A percentile compares a stretch with the other conserved stretches of the same genome.
These are phyloP conservation scores for Drosophila barbarae DNA, from an alignment of 2,888 invertebrate species.

Conservation along the genomic window DNA sequence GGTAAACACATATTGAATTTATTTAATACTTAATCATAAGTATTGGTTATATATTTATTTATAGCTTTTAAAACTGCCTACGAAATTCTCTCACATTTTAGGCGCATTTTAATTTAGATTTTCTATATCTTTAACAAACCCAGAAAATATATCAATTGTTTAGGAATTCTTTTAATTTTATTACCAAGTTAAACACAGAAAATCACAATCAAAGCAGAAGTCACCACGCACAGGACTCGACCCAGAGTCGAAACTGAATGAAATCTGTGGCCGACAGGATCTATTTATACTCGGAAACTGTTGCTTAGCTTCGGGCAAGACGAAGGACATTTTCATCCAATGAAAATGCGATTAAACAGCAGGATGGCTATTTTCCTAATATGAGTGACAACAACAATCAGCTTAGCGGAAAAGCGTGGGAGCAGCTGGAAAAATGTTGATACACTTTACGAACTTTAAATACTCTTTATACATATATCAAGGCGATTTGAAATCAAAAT, in stretches of 20 bases:
- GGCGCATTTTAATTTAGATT: background rate
- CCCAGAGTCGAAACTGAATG: constrained; percentile 43
- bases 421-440: background rate
- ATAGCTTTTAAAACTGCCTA: background rate
- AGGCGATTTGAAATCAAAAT: no score
- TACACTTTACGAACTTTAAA: background rate
- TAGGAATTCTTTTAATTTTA: background rate
- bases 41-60: background rate
- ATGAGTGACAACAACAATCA: constrained; percentile 31
- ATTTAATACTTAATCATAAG: background rate
- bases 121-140: background rate
- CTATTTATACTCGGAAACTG: constrained; percentile 59
- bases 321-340: constrained; percentile 21
- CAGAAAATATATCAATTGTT: background rate
- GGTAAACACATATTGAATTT: background rate
- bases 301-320: constrained; percentile 14
- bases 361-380: constrained; percentile 38
- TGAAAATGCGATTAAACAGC: constrained; percentile 41
- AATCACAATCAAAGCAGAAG: background rate
- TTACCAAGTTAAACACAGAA: constrained; percentile 30
- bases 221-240: constrained; percentile 26
- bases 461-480: background rate
- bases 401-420: constrained; percentile 10
- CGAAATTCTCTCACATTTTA: background rate
- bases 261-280: constrained; percentile 8